Conservation (phyloP, 1,140 invertebrate species). For the Dreissena rostriformis region DNA sequence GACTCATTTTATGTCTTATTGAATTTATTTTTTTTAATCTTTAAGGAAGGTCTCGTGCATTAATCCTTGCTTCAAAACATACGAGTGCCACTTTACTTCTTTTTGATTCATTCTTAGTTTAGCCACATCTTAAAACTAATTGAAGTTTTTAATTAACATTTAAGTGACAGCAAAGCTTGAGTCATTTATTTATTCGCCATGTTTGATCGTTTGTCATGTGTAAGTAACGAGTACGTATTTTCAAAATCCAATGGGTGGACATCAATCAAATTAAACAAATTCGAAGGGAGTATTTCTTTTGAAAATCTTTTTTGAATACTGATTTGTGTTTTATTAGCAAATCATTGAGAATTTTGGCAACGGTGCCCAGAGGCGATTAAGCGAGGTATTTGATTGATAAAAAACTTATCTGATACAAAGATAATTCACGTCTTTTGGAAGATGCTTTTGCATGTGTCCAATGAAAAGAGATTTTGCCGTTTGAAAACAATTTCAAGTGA, state of each 20-base stretch:
- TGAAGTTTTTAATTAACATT: constrained; percentile 50
- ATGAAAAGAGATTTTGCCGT: constrained; percentile 23
- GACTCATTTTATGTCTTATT: too few relatives aligned
- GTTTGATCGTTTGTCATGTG: constrained; percentile 28
- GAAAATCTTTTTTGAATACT: neutral
- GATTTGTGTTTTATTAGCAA: neutral
- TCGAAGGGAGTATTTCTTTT: neutral
- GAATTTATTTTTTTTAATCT: too few relatives aligned
- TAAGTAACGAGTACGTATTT: constrained; percentile 26
- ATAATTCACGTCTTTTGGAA: constrained; percentile 1
- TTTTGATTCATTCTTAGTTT: too few relatives aligned
- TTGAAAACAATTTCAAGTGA: constrained; percentile 37
- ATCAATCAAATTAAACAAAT: constrained; percentile 35
- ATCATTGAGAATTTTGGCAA: neutral
- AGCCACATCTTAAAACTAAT: constrained; percentile 7
- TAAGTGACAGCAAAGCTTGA: constrained; percentile 36
- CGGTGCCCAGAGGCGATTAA: neutral
- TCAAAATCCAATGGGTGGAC: constrained; percentile 16
- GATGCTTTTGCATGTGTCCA: constrained; percentile 15
- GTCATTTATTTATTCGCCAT: constrained; percentile 31
- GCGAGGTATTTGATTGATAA: constrained; percentile 4
- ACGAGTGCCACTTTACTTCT: too few relatives aligned
- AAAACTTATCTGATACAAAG: neutral
- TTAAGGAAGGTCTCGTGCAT: too few relatives aligned
- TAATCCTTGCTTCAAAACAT: too few relatives aligned